Evolutionary conservation across 2,113 vertebrate genomes (phyloP).

Genomic region (Toxotes jaculatrix): DNA sequence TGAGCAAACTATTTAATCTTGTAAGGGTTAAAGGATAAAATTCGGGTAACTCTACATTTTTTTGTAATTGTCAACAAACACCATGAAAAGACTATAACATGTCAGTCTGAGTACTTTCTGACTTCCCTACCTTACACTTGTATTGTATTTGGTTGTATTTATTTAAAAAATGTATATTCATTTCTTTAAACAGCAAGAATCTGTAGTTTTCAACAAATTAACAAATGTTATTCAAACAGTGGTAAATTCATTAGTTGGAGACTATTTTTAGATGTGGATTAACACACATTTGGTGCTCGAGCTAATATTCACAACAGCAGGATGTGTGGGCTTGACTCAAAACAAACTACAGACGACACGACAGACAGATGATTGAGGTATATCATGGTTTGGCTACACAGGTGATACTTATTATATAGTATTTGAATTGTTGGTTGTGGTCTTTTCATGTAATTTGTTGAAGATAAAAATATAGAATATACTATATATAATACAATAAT

Average conservation of each 20-base stretch:
- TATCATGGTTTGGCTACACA: neutral
- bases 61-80: constrained; percentile 5
- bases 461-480: neutral
- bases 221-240: neutral
- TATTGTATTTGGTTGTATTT: neutral
- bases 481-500: no score
- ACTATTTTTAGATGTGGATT: neutral
- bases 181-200: neutral
- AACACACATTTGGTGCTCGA: neutral
- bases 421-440: neutral
- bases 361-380: neutral
- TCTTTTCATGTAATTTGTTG: neutral
- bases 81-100: neutral
- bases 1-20: constrained; percentile 7
- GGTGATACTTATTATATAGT: neutral
- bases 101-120: neutral
- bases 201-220: neutral
- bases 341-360: neutral
- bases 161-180: neutral
- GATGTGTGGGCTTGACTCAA: neutral
- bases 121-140: no score
- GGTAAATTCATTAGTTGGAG: neutral
- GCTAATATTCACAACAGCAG: neutral
- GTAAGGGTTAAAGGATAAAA: neutral
- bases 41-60: neutral